phyloP scores from a whole-genome alignment of 2,888 invertebrate species.

The Punctoribates punctum region DNA sequence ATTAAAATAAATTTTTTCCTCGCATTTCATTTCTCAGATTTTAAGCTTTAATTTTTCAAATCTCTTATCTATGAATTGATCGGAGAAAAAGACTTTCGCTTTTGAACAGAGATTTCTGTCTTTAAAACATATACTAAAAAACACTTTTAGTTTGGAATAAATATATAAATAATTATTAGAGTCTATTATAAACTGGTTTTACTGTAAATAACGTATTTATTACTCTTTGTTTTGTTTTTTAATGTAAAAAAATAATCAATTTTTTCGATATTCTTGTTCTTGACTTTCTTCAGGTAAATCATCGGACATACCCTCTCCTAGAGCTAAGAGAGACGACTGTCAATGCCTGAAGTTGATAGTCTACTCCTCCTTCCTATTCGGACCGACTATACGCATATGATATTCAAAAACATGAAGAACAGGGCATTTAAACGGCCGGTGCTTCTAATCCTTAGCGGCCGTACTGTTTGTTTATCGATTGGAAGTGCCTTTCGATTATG shows the following conservation, averaged over 20 bases:
- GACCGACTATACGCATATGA: neutral
- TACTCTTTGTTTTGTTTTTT: neutral
- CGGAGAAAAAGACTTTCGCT: too few relatives aligned
- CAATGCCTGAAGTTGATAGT: neutral
- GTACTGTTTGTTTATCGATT: constrained; percentile 21
- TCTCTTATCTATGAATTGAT: too few relatives aligned
- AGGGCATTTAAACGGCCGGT: neutral
- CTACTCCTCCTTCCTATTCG: neutral
- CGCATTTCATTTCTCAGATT: too few relatives aligned
- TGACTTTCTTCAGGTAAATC: too few relatives aligned
- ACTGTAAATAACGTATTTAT: constrained; percentile 29
- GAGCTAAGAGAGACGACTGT: too few relatives aligned
- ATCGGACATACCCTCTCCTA: too few relatives aligned
- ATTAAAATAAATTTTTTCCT: too few relatives aligned
- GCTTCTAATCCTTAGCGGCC: constrained; percentile 1
- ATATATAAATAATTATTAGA: neutral
- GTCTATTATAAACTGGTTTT: constrained; percentile 18
- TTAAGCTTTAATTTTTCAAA: too few relatives aligned
- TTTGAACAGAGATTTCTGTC: too few relatives aligned
- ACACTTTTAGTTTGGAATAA: neutral
- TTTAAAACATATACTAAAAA: too few relatives aligned
- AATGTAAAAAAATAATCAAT: too few relatives aligned
- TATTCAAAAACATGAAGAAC: neutral
- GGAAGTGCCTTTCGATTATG: constrained; percentile 4
- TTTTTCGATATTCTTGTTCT: too few relatives aligned